These are phyloP conservation scores for Platyrinchus mystaceus DNA, from an alignment of 2,797 vertebrate genomes.

Conservation along the genomic window DNA sequence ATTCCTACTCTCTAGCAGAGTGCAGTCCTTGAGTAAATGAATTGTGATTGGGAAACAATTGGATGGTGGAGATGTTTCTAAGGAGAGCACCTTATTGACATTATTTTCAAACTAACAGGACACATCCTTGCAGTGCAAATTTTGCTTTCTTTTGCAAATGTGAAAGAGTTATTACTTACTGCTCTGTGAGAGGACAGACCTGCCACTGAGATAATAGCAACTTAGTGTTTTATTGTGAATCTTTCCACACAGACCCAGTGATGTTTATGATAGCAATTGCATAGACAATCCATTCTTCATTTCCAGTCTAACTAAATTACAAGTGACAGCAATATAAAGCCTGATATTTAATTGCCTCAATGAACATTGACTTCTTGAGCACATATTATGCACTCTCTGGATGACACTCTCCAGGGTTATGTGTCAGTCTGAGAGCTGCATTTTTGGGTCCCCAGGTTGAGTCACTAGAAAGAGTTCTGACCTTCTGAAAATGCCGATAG, in stretches of 20 bases:
- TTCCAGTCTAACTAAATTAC: slow-evolving; percentile 53
- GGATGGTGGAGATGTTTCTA: slow-evolving; percentile 17
- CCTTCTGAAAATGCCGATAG: not conserved
- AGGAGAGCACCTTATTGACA: slow-evolving; percentile 50
- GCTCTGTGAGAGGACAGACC: slow-evolving; percentile 11
- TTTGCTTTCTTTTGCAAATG: slow-evolving; percentile 56
- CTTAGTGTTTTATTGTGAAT: slow-evolving; percentile 40
- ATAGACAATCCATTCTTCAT: slow-evolving; percentile 51
- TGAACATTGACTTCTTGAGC: slow-evolving; percentile 25
- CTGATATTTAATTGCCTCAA: slow-evolving; percentile 58
- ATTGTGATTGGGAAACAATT: slow-evolving; percentile 47
- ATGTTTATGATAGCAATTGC: slow-evolving; percentile 39
- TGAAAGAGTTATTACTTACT: slow-evolving; percentile 47
- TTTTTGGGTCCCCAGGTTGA: not conserved
- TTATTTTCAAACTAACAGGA: slow-evolving; percentile 63
- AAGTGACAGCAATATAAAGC: slow-evolving; percentile 50
- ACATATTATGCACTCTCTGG: not conserved
- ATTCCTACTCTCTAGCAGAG: not conserved
- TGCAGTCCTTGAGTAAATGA: slow-evolving; percentile 41
- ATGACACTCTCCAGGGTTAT: not conserved
- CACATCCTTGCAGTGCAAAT: slow-evolving; percentile 34
- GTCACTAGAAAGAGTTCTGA: not conserved
- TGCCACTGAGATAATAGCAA: slow-evolving; percentile 36
- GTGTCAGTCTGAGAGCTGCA: not conserved
- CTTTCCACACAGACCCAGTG: not conserved